Evolutionary conservation across 2,888 invertebrate species (phyloP).

Genomic region (Ernsta delagoae): DNA sequence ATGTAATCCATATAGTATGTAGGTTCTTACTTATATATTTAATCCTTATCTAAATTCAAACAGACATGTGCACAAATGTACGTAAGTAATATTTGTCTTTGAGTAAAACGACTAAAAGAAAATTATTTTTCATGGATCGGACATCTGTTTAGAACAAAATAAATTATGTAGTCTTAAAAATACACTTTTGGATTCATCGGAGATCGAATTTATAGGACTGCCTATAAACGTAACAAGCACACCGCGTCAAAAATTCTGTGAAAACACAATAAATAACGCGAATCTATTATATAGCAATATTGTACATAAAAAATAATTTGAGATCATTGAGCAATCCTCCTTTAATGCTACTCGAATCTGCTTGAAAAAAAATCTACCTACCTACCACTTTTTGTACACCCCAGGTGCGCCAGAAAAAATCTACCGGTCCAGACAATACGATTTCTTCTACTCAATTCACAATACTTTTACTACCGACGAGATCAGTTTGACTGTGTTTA

Average conservation of each 20-base stretch:
- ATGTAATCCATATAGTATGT: constrained; percentile 17
- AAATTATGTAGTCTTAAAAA: constrained; percentile 58
- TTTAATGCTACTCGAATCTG: constrained; percentile 46
- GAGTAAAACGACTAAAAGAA: constrained; percentile 21
- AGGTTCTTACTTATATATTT: constrained; percentile 3
- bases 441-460: constrained; percentile 48
- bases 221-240: constrained; percentile 41
- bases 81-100: constrained; percentile 25
- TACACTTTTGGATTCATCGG: constrained; percentile 64
- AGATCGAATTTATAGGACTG: constrained; percentile 65
- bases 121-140: constrained; percentile 20
- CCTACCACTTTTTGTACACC: constrained; percentile 54
- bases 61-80: constrained; percentile 17
- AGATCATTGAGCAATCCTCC: constrained; percentile 79
- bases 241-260: constrained; percentile 42
- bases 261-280: constrained; percentile 67
- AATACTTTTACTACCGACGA: constrained; percentile 54
- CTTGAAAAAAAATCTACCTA: constrained; percentile 50
- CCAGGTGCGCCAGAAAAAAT: constrained; percentile 69
- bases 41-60: constrained; percentile 24
- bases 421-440: constrained; percentile 56
- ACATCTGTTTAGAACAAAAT: constrained; percentile 28
- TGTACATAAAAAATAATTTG: constrained; percentile 80
- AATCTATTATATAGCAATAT: constrained; percentile 65
- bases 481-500: constrained; percentile 60